Percentiles rank a stretch among this genome's conserved stretches.
Conservation (phyloP, 2,888 invertebrate species). For the Thera britannica region DNA sequence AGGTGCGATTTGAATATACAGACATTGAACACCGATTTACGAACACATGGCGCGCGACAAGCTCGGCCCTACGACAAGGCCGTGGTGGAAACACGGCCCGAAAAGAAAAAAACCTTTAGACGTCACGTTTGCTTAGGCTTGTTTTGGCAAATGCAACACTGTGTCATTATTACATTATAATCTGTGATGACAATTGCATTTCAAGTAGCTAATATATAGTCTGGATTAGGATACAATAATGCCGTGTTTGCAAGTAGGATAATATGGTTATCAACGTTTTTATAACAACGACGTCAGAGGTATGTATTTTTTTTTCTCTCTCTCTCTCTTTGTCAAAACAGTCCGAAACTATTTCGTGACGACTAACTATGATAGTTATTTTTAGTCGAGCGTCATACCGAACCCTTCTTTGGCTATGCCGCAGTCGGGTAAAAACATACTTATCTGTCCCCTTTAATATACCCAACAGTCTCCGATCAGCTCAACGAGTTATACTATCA, state of each 20-base stretch:
- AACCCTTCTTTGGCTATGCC: conserved; percentile 5
- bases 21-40: conserved; percentile 56
- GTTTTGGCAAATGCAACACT: conserved; percentile 7
- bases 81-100: neutral
- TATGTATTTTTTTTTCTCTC: neutral
- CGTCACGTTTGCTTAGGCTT: conserved; percentile 4
- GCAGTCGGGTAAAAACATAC: conserved; percentile 9
- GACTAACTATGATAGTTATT: conserved; percentile 6
- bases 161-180: too few relatives aligned
- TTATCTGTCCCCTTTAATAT: neutral
- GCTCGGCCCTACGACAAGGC: conserved; percentile 53
- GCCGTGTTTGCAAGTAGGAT: neutral
- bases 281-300: neutral
- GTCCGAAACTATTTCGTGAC: conserved; percentile 4
- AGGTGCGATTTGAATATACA: conserved; percentile 51
- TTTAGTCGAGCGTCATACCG: conserved; percentile 29
- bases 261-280: neutral
- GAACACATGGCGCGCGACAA: conserved; percentile 64
- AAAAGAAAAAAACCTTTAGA: conserved; percentile 1
- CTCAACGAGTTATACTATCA: conserved; percentile 3
- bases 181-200: neutral
- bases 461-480: neutral
- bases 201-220: neutral
- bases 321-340: conserved; percentile 4
- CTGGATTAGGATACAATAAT: too few relatives aligned